phyloP scores from a whole-genome alignment of 2,888 invertebrate genomes.

The Bellardia pandia region DNA sequence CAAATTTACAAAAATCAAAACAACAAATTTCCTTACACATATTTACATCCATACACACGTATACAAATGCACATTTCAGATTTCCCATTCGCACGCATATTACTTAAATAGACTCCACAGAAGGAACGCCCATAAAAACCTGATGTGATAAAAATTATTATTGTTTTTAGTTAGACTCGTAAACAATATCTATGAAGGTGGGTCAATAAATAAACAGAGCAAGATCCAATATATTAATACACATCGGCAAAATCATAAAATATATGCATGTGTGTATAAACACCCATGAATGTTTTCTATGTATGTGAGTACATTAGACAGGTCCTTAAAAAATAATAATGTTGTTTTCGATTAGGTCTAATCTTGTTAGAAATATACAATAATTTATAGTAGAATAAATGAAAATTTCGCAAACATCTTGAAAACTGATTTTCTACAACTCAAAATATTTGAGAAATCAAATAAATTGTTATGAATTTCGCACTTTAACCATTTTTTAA shows the following conservation, averaged over 20 bases:
- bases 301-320: background rate
- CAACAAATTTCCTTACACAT: background rate
- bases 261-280: background rate
- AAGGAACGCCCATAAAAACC: constrained; percentile 53
- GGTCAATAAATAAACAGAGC: constrained; percentile 6
- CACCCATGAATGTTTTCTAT: background rate
- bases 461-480: too few species aligned
- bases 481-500: too few species aligned
- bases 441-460: too few species aligned
- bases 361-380: too few species aligned
- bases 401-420: too few species aligned
- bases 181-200: constrained; percentile 40
- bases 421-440: too few species aligned
- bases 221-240: constrained; percentile 34
- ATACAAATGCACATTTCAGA: background rate
- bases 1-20: constrained; percentile 22
- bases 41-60: background rate
- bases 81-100: background rate
- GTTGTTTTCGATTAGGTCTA: too few species aligned
- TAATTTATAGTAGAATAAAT: too few species aligned
- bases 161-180: constrained; percentile 45
- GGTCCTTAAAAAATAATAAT: too few species aligned
- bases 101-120: background rate
- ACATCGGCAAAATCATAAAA: constrained; percentile 17
- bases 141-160: constrained; percentile 54